phyloP scores from a whole-genome alignment of 2,797 vertebrate genomes.

The Tinamus major region DNA sequence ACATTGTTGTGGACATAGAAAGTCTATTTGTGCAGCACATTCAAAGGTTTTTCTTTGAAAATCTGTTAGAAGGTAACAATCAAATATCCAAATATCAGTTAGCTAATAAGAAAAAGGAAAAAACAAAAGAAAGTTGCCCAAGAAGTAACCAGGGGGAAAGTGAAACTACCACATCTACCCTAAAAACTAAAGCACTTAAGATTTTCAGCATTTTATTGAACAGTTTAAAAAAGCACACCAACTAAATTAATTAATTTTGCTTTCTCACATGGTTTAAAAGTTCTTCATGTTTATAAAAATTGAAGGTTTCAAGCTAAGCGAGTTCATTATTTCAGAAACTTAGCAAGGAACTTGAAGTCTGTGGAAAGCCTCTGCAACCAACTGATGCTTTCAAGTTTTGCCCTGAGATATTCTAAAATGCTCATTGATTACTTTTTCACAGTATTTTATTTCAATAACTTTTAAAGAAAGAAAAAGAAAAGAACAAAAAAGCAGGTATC shows the following conservation, averaged over 20 bases:
- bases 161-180: neutral
- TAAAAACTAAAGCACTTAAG: neutral
- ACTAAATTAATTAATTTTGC: neutral
- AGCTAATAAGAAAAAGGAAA: neutral
- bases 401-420: neutral
- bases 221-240: neutral
- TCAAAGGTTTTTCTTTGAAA: neutral
- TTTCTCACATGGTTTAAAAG: neutral
- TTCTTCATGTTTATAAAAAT: neutral
- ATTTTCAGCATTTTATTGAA: neutral
- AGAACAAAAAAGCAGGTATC: neutral
- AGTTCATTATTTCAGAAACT: neutral
- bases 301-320: neutral
- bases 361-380: neutral
- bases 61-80: neutral
- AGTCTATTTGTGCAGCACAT: neutral
- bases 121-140: neutral
- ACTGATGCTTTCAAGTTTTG: slow-evolving; percentile 1
- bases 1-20: neutral
- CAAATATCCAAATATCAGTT: neutral
- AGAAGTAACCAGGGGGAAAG: neutral
- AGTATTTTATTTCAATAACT: slow-evolving; percentile 22
- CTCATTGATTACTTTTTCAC: slow-evolving; percentile 5
- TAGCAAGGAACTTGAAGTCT: neutral
- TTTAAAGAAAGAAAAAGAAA: slow-evolving; percentile 9